These are phyloP conservation scores for Phania funesta DNA, from an alignment of 2,888 invertebrate genomes.

Conservation along the genomic window DNA sequence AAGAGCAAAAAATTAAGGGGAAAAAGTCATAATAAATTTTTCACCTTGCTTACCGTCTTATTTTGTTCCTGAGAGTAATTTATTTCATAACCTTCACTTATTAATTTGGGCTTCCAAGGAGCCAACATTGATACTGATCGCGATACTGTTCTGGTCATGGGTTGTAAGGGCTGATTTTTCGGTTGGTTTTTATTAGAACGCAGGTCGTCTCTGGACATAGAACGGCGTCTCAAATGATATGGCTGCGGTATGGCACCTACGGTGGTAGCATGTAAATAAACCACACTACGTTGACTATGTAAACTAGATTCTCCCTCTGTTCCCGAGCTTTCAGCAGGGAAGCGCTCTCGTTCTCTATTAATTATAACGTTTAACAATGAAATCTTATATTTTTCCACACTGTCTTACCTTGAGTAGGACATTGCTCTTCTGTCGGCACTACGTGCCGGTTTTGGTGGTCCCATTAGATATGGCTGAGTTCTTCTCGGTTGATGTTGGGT, in stretches of 20 bases:
- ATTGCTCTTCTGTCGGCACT: conserved; percentile 75
- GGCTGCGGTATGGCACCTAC: conserved; percentile 93
- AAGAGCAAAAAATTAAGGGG: background rate
- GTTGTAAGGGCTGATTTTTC: conserved; percentile 74
- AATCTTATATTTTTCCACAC: background rate
- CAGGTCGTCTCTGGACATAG: conserved; percentile 88
- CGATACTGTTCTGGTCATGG: conserved; percentile 86
- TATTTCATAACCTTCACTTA: conserved; percentile 87
- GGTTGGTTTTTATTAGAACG: conserved; percentile 82
- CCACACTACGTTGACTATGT: conserved; percentile 90
- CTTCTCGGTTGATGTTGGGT: conserved; percentile 64
- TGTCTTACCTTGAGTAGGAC: conserved; percentile 70
- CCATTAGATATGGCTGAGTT: conserved; percentile 69
- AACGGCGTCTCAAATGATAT: conserved; percentile 83
- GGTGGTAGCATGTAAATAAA: conserved; percentile 92
- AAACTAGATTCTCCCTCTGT: conserved; percentile 89
- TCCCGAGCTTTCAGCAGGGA: conserved; percentile 81
- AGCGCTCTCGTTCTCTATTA: conserved; percentile 77
- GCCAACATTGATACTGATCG: conserved; percentile 91
- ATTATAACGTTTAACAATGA: background rate
- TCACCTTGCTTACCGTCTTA: conserved; percentile 71
- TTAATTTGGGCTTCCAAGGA: conserved; percentile 90
- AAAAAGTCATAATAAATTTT: background rate
- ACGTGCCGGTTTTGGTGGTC: conserved; percentile 80
- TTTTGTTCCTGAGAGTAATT: conserved; percentile 86